phyloP scores from a whole-genome alignment of 2,113 vertebrate genomes.

The Sigmodon hispidus region DNA sequence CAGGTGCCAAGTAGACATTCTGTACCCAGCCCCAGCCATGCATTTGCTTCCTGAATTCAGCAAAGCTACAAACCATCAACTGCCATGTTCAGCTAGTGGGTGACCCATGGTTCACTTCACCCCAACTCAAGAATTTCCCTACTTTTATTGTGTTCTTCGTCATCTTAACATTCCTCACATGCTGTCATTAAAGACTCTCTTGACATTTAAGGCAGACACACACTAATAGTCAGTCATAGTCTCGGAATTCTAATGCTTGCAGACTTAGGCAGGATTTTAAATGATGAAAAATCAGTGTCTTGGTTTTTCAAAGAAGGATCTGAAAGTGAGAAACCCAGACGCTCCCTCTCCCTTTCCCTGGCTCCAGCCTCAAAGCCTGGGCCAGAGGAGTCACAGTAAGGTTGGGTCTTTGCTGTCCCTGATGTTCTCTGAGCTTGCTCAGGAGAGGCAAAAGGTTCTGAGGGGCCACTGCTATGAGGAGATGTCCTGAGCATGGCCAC shows the following conservation, averaged over 20 bases:
- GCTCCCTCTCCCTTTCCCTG: slow-evolving; percentile 75
- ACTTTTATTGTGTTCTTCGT: slow-evolving; percentile 76
- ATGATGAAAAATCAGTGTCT: slow-evolving; percentile 84
- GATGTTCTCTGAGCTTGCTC: slow-evolving; percentile 50
- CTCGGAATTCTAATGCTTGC: slow-evolving; percentile 87
- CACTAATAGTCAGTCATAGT: slow-evolving; percentile 87
- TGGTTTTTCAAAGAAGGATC: slow-evolving; percentile 79
- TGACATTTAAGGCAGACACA: slow-evolving; percentile 87
- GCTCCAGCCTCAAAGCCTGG: slow-evolving; percentile 69
- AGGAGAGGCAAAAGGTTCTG: slow-evolving; percentile 47
- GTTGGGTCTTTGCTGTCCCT: slow-evolving; percentile 1
- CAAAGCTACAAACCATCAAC: neutral
- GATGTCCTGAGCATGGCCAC: slow-evolving; percentile 44
- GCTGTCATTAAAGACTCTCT: slow-evolving; percentile 86
- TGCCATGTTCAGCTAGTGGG: slow-evolving; percentile 15
- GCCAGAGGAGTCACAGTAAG: slow-evolving; percentile 1
- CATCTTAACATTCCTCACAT: slow-evolving; percentile 79
- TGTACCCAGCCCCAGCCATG: neutral
- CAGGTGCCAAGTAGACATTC: neutral
- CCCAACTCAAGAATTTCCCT: slow-evolving; percentile 54
- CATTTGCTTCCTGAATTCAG: neutral
- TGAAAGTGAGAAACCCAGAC: slow-evolving; percentile 80
- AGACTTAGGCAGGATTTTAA: slow-evolving; percentile 84
- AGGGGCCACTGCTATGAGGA: neutral
- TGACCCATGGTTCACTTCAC: slow-evolving; percentile 44